Evolutionary conservation across 2,888 invertebrate genomes (phyloP), one percentile per base, ranked within the genome.

Genomic region (Ceriagrion tenellum): DNA sequence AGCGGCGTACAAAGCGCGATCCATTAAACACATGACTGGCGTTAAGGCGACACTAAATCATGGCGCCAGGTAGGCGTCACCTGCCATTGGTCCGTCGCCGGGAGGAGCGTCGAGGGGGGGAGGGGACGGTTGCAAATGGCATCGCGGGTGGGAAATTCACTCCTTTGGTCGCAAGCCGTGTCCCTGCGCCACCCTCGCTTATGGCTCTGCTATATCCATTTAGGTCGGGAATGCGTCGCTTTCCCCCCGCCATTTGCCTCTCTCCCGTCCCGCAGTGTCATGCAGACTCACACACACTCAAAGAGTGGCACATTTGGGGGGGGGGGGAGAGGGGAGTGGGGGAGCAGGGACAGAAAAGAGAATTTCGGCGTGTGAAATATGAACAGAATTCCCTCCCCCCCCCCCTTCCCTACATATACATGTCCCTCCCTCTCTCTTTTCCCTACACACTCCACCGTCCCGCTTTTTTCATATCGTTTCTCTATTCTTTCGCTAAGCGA

Each of bases 11-110:
- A 81, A 35, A 81, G 81, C 30, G 16, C 81, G 35, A 35, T 81
- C 81, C 81, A 81, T 81, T 35, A 81, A 35, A 81, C 81, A 81
- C 81, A 35, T 81, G 81, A 81, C 81, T 81, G 81, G 81, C 69
- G 69, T 69, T 69, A 69, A 12, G 69, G 69, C 13, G 81, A 30
- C 81, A 81, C 26, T 81, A 35, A 81, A 81, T 81, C 81, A 81
- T 26, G 13, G 81, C 18, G 81, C 81, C 30, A 10, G n/a, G n/a
- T 6, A 18, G n/a, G n/a, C 69, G 26, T 47, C 47, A 47, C n/a
- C 69, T 69, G 69, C 69, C 47, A 47, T 47, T 47, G 47, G 47
- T 47, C 47, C 47, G 47, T 47, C 47, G 20, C 23, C 16, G 59
- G 59, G 0, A 23, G 20, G 16, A 20, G 13, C 56, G 56, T 20